Evolutionary conservation across 2,113 vertebrate genomes (phyloP), one percentile per base, ranked within the genome.

Genomic region (Casuarius casuarius): DNA sequence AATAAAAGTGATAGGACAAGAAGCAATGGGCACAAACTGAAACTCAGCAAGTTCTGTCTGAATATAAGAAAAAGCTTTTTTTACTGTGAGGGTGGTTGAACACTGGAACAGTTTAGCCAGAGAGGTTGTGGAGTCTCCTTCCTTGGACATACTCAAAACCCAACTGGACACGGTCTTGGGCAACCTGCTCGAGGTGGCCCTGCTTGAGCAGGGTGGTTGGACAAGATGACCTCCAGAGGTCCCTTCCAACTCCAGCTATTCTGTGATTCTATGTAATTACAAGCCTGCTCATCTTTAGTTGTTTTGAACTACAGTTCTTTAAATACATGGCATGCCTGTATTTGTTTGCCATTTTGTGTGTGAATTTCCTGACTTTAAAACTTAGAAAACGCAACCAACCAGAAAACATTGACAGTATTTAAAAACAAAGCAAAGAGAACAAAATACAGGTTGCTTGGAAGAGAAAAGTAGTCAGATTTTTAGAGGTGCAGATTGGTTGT

Each of bases 341-440:
- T 89, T 92, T 92, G 44, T 87, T 91, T 79, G 35, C 40, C 10
- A 40, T 87, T 81, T 82, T 94, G 48, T 42, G 62, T 91, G 67
- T 88, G 80, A 79, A 79, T 87, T 91, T 92, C 71, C 44, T 72
- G 58, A 23, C 80, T 95, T 94, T 87, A 84, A 89, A 88, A 78
- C 6, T 70, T 65, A 42, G 48, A 82, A 83, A 84, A 90, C 80
- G 25, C 10, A 85, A 19, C 35, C 58, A 79, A 35, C 67, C 40
- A 93, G 94, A 80, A 84, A 83, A 91, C 58, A 48, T 4, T 72
- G 66, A 72, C 73, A 89, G 67, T 82, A 23, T 62, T 82, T 89
- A 87, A 87, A 89, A 52, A 90, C 23, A 94, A 84, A 84, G 89
- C 48, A 84, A 82, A 59, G 61, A 56, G 86, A 88, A 83, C 65